phyloP scores from a whole-genome alignment of 1,140 invertebrate species.

The Drosophila chauvacae region DNA sequence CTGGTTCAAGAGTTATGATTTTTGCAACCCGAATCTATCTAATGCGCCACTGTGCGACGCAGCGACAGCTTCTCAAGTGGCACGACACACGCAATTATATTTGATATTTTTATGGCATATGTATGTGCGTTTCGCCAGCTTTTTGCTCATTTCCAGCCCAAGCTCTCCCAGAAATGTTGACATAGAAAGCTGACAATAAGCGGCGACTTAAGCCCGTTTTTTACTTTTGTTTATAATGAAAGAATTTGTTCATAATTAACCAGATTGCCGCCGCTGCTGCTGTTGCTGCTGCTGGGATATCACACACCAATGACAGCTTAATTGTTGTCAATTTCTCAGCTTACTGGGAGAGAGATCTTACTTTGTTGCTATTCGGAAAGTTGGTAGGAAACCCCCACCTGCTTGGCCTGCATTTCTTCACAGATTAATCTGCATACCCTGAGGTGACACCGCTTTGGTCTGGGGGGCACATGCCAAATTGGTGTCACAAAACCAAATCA shows the following conservation, averaged over 20 bases:
- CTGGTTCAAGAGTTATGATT: too few relatives aligned
- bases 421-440: slow-evolving; percentile 42
- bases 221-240: slow-evolving; percentile 40
- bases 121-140: slow-evolving; percentile 29
- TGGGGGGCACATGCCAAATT: slow-evolving; percentile 66
- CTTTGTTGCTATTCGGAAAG: background rate
- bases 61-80: slow-evolving; percentile 44
- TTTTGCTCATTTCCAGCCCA: slow-evolving; percentile 18
- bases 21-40: too few relatives aligned
- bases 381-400: background rate
- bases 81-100: slow-evolving; percentile 67
- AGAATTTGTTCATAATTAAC: slow-evolving; percentile 63
- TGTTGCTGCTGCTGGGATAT: slow-evolving; percentile 7
- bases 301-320: slow-evolving; percentile 44
- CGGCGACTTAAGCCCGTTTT: slow-evolving; percentile 31
- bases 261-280: slow-evolving; percentile 28
- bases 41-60: too few relatives aligned
- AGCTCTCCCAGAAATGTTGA: slow-evolving; percentile 50
- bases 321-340: slow-evolving; percentile 9
- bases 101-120: slow-evolving; percentile 74
- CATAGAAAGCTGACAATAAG: slow-evolving; percentile 58
- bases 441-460: slow-evolving; percentile 29
- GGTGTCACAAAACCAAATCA: slow-evolving; percentile 78
- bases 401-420: background rate
- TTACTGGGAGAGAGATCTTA: slow-evolving; percentile 13